These are phyloP conservation scores for Myoxocephalus aenaeus DNA, from an alignment of 2,797 vertebrate species.

Conservation along the genomic window DNA sequence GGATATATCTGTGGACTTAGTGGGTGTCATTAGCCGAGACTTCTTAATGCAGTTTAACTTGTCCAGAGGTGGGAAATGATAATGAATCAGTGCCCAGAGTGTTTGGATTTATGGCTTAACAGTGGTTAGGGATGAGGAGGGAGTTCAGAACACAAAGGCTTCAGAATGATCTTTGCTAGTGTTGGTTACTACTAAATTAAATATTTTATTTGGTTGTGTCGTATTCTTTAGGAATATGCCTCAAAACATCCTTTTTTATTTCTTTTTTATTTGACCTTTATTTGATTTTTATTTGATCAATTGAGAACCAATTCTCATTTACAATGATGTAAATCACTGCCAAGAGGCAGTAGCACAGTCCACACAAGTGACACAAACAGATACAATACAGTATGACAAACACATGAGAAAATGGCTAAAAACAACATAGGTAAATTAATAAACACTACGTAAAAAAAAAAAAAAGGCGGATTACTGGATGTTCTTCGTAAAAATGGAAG, in stretches of 20 bases:
- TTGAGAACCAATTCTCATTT: too few relatives aligned
- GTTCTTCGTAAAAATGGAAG: too few relatives aligned
- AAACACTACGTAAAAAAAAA: too few relatives aligned
- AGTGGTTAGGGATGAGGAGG: background rate
- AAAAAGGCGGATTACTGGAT: too few relatives aligned
- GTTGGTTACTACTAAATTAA: background rate
- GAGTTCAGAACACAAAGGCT: background rate
- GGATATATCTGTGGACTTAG: slow-evolving; percentile 4
- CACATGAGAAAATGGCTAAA: too few relatives aligned
- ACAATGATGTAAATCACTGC: too few relatives aligned
- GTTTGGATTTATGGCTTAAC: slow-evolving; percentile 13
- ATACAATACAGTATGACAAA: too few relatives aligned
- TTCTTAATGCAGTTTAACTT: slow-evolving; percentile 25
- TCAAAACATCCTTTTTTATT: background rate
- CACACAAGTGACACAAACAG: too few relatives aligned
- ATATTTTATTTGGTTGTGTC: background rate
- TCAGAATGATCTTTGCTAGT: background rate
- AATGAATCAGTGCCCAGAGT: background rate
- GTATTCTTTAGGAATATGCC: background rate
- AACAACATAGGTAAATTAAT: too few relatives aligned
- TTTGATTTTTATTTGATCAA: too few relatives aligned
- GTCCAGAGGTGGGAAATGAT: slow-evolving; percentile 24
- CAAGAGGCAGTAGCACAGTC: too few relatives aligned
- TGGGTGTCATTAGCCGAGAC: slow-evolving; percentile 19
- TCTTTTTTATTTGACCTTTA: too few relatives aligned